phyloP scores from a whole-genome alignment of 1,140 invertebrate species.

The Nephila pilipes region DNA sequence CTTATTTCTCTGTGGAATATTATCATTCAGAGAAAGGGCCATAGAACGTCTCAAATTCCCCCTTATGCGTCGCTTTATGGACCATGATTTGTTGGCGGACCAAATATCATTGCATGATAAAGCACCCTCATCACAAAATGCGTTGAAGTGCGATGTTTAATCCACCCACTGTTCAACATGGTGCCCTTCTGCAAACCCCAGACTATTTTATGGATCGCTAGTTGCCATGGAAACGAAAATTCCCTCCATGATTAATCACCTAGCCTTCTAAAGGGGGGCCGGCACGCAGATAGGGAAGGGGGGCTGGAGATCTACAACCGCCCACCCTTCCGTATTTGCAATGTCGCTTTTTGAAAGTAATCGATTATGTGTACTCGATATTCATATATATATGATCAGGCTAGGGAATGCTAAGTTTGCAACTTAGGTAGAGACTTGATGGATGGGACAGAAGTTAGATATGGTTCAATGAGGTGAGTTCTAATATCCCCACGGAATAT shows the following conservation, averaged over 20 bases:
- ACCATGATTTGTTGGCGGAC: conserved; percentile 26
- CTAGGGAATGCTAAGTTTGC: conserved; percentile 31
- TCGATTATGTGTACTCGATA: conserved; percentile 58
- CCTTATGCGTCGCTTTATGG: background rate
- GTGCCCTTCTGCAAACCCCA: background rate
- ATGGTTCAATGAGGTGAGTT: background rate
- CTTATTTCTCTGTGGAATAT: background rate
- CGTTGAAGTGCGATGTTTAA: conserved; percentile 14
- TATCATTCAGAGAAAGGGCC: background rate
- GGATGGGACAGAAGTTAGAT: conserved; percentile 12
- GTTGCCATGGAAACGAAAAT: conserved; percentile 47
- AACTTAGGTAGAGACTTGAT: background rate
- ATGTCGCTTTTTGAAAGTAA: conserved; percentile 62
- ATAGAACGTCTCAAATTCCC: background rate
- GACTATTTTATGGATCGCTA: conserved; percentile 48
- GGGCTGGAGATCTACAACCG: conserved; percentile 3
- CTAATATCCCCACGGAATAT: conserved; percentile 10
- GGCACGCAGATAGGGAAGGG: background rate
- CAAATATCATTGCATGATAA: conserved; percentile 40
- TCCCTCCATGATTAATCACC: conserved; percentile 65
- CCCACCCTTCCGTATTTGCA: conserved; percentile 54
- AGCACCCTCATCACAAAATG: conserved; percentile 36
- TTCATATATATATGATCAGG: conserved; percentile 37
- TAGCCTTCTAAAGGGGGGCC: conserved; percentile 6
- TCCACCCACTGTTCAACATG: conserved; percentile 8